Conservation (phyloP, 1,140 invertebrate species). For the Bombus polaris region DNA sequence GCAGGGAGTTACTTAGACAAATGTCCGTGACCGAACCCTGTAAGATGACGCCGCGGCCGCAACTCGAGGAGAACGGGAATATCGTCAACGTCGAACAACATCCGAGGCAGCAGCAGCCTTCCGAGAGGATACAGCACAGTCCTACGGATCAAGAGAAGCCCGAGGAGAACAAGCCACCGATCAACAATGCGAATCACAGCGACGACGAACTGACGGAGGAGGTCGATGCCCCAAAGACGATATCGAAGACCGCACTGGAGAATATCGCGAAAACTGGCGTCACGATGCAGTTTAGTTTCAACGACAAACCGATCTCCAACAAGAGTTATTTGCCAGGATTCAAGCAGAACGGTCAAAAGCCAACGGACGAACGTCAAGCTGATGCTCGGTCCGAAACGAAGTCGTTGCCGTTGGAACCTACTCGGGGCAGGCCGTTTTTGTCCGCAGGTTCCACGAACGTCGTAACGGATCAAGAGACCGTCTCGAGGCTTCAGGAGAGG, state of each 20-base stretch:
- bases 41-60: background rate
- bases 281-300: conserved; percentile 86
- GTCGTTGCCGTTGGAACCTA: conserved; percentile 4
- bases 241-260: conserved; percentile 85
- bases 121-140: conserved; percentile 33
- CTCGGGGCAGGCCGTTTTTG: conserved; percentile 36
- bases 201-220: conserved; percentile 50
- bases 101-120: background rate
- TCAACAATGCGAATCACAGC: conserved; percentile 57
- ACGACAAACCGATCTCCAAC: conserved; percentile 58
- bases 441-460: conserved; percentile 10
- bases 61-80: conserved; percentile 10
- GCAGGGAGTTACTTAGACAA: conserved; percentile 57
- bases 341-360: conserved; percentile 75
- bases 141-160: background rate
- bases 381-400: conserved; percentile 7
- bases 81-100: conserved; percentile 2
- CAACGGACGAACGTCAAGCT: conserved; percentile 27
- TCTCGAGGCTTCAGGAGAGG: conserved; percentile 53
- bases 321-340: conserved; percentile 82
- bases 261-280: conserved; percentile 87
- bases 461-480: conserved; percentile 14
- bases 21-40: conserved; percentile 17
- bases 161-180: background rate
- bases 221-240: conserved; percentile 77